Conservation (phyloP, 2,113 vertebrate species). For the Alaudala cheleensis region DNA sequence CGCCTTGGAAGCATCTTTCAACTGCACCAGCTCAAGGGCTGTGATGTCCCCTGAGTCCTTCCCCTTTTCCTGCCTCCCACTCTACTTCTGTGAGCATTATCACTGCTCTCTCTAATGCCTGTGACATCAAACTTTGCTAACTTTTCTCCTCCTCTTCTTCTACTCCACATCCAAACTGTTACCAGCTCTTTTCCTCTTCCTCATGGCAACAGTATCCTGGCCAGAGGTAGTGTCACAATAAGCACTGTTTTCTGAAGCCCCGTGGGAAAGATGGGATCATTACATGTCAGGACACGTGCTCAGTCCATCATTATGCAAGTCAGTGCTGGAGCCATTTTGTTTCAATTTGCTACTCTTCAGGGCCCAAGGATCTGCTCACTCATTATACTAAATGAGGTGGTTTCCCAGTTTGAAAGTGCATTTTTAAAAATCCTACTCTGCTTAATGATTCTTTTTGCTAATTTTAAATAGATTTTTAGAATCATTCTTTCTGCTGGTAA, state of each 20-base stretch:
- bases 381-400: constrained; percentile 67
- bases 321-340: constrained; percentile 53
- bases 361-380: constrained; percentile 63
- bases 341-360: constrained; percentile 65
- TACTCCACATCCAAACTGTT: not conserved
- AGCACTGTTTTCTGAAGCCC: not conserved
- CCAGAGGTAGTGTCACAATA: constrained; percentile 3
- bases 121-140: not conserved
- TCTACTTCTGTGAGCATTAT: not conserved
- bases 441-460: constrained; percentile 71
- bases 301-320: constrained; percentile 54
- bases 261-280: constrained; percentile 28
- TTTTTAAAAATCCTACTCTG: constrained; percentile 54
- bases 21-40: not conserved
- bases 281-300: constrained; percentile 20
- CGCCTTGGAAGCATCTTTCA: not conserved
- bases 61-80: not conserved
- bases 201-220: not conserved
- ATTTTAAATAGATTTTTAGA: constrained; percentile 69
- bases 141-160: not conserved
- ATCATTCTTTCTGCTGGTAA: constrained; percentile 40
- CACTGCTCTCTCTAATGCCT: not conserved
- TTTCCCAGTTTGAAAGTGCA: constrained; percentile 70
- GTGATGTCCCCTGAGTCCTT: not conserved
- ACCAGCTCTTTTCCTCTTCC: not conserved